Evolutionary conservation across 1,140 invertebrate genomes (phyloP).

Genomic region (Chironomus striatipennis): DNA sequence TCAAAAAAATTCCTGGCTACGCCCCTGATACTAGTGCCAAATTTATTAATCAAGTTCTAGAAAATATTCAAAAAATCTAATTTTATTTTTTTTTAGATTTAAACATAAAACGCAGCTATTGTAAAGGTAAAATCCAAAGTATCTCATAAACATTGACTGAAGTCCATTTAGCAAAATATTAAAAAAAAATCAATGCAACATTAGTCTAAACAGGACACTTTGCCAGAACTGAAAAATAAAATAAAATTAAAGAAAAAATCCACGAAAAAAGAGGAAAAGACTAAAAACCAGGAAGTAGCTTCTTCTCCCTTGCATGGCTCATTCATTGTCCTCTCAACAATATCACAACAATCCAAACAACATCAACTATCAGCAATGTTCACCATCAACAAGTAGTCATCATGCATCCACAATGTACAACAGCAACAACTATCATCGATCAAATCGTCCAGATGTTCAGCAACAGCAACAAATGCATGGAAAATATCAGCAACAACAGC

Average conservation of each 20-base stretch:
- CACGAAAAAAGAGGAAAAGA: not conserved
- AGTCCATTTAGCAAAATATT: too few species aligned
- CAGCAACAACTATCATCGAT: not conserved
- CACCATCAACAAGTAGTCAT: not conserved
- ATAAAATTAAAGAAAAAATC: too few species aligned
- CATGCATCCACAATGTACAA: not conserved
- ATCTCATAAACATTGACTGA: too few species aligned
- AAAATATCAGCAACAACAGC: not conserved
- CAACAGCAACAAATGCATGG: not conserved
- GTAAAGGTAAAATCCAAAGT: too few species aligned
- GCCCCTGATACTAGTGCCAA: too few species aligned
- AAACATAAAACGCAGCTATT: too few species aligned
- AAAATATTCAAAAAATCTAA: too few species aligned
- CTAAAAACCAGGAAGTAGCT: not conserved
- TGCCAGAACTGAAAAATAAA: not conserved
- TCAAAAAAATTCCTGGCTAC: too few species aligned
- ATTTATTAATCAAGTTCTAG: too few species aligned
- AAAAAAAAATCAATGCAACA: too few species aligned
- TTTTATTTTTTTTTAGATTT: too few species aligned
- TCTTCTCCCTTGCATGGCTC: not conserved
- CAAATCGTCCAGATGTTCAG: not conserved
- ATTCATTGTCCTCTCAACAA: slow-evolving; percentile 2
- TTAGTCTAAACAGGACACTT: not conserved
- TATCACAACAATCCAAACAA: not conserved
- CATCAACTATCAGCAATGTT: not conserved